Evolutionary conservation across 2,113 vertebrate species (phyloP).

Genomic region (Grantiella picta): DNA sequence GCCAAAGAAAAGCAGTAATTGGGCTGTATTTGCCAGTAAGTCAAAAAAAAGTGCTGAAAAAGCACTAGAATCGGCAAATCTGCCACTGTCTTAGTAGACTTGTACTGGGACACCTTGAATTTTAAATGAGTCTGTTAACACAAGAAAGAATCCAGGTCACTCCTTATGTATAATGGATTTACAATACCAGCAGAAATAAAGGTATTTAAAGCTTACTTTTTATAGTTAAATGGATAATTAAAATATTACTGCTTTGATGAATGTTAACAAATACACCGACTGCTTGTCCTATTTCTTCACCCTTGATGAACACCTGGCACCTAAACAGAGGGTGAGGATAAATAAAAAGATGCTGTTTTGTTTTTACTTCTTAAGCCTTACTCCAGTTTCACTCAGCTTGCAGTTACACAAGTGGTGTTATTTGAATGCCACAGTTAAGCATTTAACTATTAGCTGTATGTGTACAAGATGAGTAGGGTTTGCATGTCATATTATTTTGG

Average conservation of each 20-base stretch:
- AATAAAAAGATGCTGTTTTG: background rate
- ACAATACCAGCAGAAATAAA: background rate
- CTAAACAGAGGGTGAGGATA: background rate
- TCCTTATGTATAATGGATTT: constrained; percentile 7
- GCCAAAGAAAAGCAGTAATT: background rate
- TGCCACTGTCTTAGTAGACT: background rate
- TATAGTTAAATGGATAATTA: background rate
- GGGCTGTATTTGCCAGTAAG: background rate
- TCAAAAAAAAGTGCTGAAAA: constrained; percentile 22
- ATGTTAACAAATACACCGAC: background rate
- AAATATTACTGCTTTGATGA: background rate
- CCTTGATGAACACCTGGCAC: background rate
- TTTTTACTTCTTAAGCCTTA: background rate
- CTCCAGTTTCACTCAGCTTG: background rate
- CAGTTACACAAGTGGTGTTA: background rate
- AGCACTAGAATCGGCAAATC: background rate
- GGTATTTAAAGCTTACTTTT: background rate
- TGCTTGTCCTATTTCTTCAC: background rate
- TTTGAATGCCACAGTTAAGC: background rate
- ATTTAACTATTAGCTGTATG: background rate
- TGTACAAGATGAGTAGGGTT: background rate
- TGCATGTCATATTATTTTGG: background rate
- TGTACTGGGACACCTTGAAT: background rate
- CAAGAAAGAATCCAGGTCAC: constrained; percentile 32
- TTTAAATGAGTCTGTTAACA: constrained; percentile 2